Percentiles rank a stretch among this genome's conserved stretches.
These are phyloP conservation scores for Kobus ellipsiprymnus DNA, from an alignment of 2,113 vertebrate species.

Conservation along the genomic window DNA sequence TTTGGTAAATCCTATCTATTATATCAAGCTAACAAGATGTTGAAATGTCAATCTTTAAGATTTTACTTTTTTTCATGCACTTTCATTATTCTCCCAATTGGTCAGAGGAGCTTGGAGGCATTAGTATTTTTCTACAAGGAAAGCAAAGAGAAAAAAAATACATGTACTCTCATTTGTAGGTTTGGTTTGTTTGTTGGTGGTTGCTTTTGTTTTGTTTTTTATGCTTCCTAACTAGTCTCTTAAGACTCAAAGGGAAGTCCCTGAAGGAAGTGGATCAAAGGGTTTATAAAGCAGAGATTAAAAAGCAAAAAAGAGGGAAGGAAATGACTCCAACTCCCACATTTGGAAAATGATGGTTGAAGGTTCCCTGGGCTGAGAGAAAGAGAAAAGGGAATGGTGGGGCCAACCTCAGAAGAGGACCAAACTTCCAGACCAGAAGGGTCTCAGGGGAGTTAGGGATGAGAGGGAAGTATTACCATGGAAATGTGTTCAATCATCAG, in stretches of 20 bases:
- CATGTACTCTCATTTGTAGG: not conserved
- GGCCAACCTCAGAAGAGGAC: not conserved
- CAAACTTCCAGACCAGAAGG: not conserved
- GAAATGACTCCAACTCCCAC: not conserved
- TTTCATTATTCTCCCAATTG: not conserved
- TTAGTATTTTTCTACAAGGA: not conserved
- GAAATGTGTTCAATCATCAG: not conserved
- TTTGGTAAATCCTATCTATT: not conserved
- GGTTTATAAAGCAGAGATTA: not conserved
- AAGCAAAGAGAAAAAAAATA: not conserved
- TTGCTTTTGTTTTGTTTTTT: not conserved
- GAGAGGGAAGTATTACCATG: not conserved
- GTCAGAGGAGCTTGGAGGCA: not conserved
- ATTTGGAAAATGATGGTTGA: not conserved
- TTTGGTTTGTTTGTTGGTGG: not conserved
- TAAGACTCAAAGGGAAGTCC: slow-evolving; percentile 14
- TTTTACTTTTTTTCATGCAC: not conserved
- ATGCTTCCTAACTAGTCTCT: not conserved
- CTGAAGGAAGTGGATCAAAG: not conserved
- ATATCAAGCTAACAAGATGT: not conserved
- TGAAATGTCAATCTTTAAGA: not conserved
- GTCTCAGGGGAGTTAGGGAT: not conserved
- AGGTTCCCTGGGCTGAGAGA: not conserved
- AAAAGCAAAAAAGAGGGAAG: not conserved
- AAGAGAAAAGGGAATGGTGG: not conserved